Evolutionary conservation across 2,888 invertebrate genomes (phyloP), one percentile per base, ranked within the genome.

Genomic region (Pachymerium ferrugineum): DNA sequence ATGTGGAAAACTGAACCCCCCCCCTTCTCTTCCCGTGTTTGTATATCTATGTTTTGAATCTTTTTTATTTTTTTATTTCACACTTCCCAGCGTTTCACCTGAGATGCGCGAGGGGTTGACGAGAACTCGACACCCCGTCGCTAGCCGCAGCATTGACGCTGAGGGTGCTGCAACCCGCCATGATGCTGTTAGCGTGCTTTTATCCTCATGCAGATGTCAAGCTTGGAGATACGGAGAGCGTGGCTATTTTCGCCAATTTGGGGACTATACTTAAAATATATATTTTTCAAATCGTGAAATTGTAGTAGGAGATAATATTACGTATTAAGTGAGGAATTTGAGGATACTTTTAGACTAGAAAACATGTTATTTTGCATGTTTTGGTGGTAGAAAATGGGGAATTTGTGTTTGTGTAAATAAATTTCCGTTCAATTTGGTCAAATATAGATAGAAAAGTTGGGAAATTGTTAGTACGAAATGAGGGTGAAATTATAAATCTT

Each of bases 61-160:
- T 25, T 62, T 62, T 62, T 10, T n/a, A 10, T n/a, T 8, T 62
- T 62, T 10, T 25, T 25, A 25, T n/a, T 28, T 10, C 12, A 25
- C n/a, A n/a, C n/a, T n/a, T n/a, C n/a, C n/a, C n/a, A n/a, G n/a
- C 25, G 25, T 62, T 25, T 25, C 62, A 62, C 62, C 62, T 62
- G 62, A 62, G 62, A 62, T 62, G 22, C 62, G 28, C 25, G 28
- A 38, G 19, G 62, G 62, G 62, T 25, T 62, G 25, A 25, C 25
- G 25, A 62, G 62, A 62, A 62, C 62, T 28, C 62, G 62, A 62
- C 62, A 62, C 62, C 62, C 62, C 28, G 62, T 62, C 62, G 62
- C 47, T 54, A 54, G 47, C 62, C 62, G 28, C 62, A 62, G 62
- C 62, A 12, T 62, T 62, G 25, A 25, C 62, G 62, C 62, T 62